phyloP scores from a whole-genome alignment of 35 echinoderm and acorn worm species.

The Ophioderma brevispina region DNA sequence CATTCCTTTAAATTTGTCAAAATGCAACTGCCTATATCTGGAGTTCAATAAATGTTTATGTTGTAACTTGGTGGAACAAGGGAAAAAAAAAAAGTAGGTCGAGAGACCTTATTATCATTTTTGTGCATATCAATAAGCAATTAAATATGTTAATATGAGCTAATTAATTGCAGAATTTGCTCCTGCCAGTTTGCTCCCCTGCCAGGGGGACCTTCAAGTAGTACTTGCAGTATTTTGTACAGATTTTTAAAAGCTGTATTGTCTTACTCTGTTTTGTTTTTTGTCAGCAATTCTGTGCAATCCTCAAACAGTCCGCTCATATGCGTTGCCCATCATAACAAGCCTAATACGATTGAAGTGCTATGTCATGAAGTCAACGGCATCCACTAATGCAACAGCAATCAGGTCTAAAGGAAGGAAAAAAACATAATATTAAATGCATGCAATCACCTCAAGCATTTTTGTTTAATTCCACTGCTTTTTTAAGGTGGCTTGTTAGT shows the following conservation, averaged over 20 bases:
- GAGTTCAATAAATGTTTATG: too few species aligned
- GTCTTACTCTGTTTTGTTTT: slow-evolving; percentile 83
- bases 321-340: slow-evolving; percentile 94
- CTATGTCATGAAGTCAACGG: slow-evolving; percentile 74
- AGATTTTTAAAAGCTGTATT: not conserved
- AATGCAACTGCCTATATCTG: too few species aligned
- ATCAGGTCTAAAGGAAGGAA: slow-evolving; percentile 61
- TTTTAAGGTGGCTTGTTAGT: too few species aligned
- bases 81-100: too few species aligned
- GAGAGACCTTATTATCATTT: not conserved
- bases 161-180: not conserved
- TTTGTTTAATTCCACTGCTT: too few species aligned
- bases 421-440: too few species aligned
- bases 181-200: not conserved
- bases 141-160: not conserved
- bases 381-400: slow-evolving; percentile 83
- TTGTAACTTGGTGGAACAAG: too few species aligned
- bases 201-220: not conserved
- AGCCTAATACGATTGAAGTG: slow-evolving; percentile 81
- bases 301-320: slow-evolving; percentile 81
- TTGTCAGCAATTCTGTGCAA: slow-evolving; percentile 51
- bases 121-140: not conserved
- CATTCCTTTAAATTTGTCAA: too few species aligned
- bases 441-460: too few species aligned
- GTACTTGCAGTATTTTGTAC: not conserved